phyloP scores from a whole-genome alignment of 30 jellyfish, hydroid and myxozoan genomes.

The Turritopsis rubra region DNA sequence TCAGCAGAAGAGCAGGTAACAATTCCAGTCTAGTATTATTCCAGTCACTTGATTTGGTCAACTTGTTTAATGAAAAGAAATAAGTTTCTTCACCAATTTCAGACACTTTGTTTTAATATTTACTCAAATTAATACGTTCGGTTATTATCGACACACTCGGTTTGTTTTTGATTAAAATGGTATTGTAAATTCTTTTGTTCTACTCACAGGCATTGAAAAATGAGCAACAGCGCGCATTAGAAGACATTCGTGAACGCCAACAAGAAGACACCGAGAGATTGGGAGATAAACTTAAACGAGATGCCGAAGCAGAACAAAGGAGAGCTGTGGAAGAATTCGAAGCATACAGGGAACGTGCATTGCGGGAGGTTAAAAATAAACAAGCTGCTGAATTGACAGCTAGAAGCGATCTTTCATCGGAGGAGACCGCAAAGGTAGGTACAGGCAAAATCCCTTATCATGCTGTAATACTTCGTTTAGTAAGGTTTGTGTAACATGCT shows the following conservation, averaged over 20 bases:
- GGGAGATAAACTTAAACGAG: constrained; percentile 54
- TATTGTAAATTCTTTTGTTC: too few relatives aligned
- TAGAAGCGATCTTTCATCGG: constrained; percentile 49
- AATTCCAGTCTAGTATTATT: not conserved
- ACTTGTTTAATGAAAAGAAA: too few relatives aligned
- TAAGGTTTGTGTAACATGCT: too few relatives aligned
- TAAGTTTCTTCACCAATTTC: too few relatives aligned
- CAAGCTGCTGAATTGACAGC: constrained; percentile 87
- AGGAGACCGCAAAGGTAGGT: constrained; percentile 19
- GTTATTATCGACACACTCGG: too few relatives aligned
- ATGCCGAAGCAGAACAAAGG: constrained; percentile 59
- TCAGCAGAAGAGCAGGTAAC: constrained; percentile 68
- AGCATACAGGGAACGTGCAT: constrained; percentile 53
- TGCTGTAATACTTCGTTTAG: not conserved
- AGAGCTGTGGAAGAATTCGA: constrained; percentile 62
- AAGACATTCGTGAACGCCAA: constrained; percentile 72
- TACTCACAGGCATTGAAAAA: constrained; percentile 53
- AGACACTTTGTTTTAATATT: too few relatives aligned
- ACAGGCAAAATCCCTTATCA: too few relatives aligned
- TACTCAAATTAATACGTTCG: too few relatives aligned
- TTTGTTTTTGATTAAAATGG: too few relatives aligned
- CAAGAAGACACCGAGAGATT: constrained; percentile 39
- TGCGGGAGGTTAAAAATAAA: constrained; percentile 62
- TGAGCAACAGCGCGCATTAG: constrained; percentile 77
- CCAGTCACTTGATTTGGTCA: too few relatives aligned